Evolutionary conservation across 92 coral and sea anemone species (phyloP).

Genomic region (Paragorgia papillata): DNA sequence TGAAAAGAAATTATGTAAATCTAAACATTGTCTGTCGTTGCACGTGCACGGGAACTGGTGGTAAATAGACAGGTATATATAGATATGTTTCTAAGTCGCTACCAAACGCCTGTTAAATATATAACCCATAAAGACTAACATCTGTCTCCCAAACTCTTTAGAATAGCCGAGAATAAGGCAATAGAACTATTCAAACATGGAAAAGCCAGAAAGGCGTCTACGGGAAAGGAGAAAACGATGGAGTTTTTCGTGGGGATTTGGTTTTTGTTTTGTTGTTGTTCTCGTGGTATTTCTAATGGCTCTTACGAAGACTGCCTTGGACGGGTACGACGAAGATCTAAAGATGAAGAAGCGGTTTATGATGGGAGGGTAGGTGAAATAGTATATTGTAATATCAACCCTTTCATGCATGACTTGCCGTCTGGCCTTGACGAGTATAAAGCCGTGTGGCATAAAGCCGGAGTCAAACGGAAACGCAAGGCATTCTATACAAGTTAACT

Average conservation of each 20-base stretch:
- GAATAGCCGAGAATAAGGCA: no score
- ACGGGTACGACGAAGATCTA: constrained; percentile 1
- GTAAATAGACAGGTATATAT: no score
- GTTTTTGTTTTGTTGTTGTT: constrained; percentile 1
- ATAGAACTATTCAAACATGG: not conserved
- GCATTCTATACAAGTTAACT: no score
- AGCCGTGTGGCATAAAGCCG: no score
- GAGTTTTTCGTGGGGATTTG: not conserved
- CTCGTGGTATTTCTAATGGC: not conserved
- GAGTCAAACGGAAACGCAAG: not conserved
- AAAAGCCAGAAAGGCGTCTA: not conserved
- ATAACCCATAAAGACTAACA: no score
- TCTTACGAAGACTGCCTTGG: constrained; percentile 22
- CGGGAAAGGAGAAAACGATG: not conserved
- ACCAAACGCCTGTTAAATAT: no score
- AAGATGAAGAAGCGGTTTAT: constrained; percentile 19
- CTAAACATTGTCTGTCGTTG: no score
- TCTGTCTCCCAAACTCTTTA: no score
- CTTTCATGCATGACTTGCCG: not conserved
- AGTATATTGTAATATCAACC: not conserved
- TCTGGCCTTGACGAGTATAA: no score
- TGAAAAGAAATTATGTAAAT: no score
- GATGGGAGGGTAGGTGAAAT: constrained; percentile 34
- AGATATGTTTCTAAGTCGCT: no score
- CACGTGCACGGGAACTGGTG: no score